Percentiles rank a stretch among this genome's conserved stretches.
Evolutionary conservation across 2,113 vertebrate genomes (phyloP).

Genomic region (Podarcis raffonei): DNA sequence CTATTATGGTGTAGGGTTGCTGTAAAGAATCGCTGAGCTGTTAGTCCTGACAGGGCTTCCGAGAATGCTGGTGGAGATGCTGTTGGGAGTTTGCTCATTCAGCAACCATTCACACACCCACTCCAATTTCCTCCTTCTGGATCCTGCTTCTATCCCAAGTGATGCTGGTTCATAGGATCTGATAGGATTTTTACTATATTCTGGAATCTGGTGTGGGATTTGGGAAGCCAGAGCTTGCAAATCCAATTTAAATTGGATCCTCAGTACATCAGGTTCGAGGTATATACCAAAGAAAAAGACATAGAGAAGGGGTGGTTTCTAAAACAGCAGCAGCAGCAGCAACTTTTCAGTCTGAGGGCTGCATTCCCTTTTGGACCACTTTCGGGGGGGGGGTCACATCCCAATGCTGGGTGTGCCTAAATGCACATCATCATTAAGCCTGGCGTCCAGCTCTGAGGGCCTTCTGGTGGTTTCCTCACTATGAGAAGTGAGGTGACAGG

Average conservation of each 20-base stretch:
- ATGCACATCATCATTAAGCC: too few species aligned
- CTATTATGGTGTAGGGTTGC: slow-evolving; percentile 46
- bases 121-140: neutral
- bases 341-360: too few species aligned
- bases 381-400: too few species aligned
- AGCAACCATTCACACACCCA: neutral
- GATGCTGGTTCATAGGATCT: neutral
- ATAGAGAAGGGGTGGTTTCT: neutral
- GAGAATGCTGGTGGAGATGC: neutral
- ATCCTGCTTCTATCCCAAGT: neutral
- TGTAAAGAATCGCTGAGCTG: slow-evolving; percentile 16
- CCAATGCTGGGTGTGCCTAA: too few species aligned
- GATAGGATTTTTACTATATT: accelerated
- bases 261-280: neutral
- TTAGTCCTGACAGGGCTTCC: slow-evolving; percentile 36
- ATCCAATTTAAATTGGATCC: neutral
- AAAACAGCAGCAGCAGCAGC: too few species aligned
- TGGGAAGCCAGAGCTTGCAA: neutral
- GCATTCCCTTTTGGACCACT: too few species aligned
- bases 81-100: neutral
- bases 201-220: neutral
- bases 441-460: too few species aligned
- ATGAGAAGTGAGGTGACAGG: too few species aligned
- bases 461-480: too few species aligned
- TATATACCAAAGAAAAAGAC: neutral